phyloP scores from a whole-genome alignment of 2,888 invertebrate species.

The Abrostola triplasia region DNA sequence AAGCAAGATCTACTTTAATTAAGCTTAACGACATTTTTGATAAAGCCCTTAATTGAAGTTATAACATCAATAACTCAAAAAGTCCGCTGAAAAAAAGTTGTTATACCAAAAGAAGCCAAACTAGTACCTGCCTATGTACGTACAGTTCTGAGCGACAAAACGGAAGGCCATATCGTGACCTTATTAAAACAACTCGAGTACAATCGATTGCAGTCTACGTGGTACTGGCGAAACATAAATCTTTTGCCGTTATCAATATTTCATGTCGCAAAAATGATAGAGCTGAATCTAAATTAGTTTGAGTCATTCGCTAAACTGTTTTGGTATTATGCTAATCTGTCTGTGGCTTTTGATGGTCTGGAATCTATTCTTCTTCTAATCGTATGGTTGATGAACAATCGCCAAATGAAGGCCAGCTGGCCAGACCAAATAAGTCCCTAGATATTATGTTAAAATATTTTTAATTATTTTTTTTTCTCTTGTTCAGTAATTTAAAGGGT shows the following conservation, averaged over 20 bases:
- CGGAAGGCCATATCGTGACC: conserved; percentile 57
- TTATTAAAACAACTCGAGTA: conserved; percentile 48
- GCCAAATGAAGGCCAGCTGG: no score
- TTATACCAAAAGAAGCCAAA: no score
- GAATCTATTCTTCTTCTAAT: no score
- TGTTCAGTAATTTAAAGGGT: no score
- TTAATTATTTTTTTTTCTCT: no score
- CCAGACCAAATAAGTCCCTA: no score
- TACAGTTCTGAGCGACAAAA: conserved; percentile 32
- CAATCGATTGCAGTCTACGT: conserved; percentile 45
- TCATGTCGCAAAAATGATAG: conserved; percentile 44
- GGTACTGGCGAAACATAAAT: conserved; percentile 45
- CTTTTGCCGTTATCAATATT: conserved; percentile 47
- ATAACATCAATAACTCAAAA: neutral
- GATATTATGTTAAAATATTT: no score
- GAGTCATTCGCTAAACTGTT: conserved; percentile 16
- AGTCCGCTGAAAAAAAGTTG: neutral
- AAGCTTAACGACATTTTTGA: no score
- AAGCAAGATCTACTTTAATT: no score
- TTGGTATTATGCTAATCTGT: conserved; percentile 42
- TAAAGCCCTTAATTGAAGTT: conserved; percentile 12
- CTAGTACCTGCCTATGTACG: conserved; percentile 23
- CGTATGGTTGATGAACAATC: no score
- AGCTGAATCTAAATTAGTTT: conserved; percentile 43
- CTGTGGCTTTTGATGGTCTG: neutral